These are phyloP conservation scores for Nannoperca obscura DNA, from an alignment of 2,797 vertebrate species.

Conservation along the genomic window DNA sequence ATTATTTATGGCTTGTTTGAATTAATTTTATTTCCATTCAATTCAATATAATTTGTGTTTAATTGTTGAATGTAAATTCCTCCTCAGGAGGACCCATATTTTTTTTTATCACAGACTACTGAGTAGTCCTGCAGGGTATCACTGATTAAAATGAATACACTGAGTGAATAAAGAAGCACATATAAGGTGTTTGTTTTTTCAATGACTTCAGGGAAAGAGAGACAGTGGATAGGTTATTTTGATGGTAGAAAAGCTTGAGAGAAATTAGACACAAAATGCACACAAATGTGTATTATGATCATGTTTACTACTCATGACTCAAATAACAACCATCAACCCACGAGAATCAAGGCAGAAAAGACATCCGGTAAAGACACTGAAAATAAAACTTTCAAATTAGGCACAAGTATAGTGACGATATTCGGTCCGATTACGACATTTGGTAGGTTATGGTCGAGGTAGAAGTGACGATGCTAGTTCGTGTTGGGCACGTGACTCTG, in stretches of 20 bases:
- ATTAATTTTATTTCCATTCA: no score
- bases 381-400: not conserved
- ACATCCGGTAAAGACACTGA: not conserved
- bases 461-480: no score
- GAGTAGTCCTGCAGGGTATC: no score
- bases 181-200: not conserved
- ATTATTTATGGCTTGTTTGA: no score
- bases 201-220: not conserved
- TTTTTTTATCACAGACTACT: no score
- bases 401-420: fast-evolving
- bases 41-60: not conserved
- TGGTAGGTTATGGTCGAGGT: no score
- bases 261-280: no score
- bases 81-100: no score
- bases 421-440: not conserved
- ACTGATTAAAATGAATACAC: not conserved
- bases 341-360: not conserved
- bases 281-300: no score
- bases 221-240: not conserved
- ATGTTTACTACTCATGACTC: no score
- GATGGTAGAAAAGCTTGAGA: no score
- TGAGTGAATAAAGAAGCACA: not conserved
- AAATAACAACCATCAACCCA: not conserved
- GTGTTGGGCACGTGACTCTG: not conserved
- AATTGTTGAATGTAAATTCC: not conserved